Base-by-base conservation (phyloP, 2,113 vertebrate species). In the Scolopax mira region DNA sequence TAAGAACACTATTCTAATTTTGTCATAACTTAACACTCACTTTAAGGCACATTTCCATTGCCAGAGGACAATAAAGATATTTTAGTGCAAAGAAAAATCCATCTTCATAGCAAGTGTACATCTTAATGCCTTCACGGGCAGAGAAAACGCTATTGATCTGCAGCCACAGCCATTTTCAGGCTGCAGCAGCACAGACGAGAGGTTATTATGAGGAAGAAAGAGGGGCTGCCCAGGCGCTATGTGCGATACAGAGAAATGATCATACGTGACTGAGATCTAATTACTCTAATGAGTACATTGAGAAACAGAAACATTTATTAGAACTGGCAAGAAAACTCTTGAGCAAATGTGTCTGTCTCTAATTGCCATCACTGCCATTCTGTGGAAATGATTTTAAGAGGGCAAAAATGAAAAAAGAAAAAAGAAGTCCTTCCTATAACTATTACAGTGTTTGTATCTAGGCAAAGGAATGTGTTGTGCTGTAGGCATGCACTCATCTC, bases 71-170 rank as follows among this genome's bases (percentile, higher is more conserved):
- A 86, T 64, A 70, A 92, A 92, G 70, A 18, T 69, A 77, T 62
- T 88, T 89, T 82, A 93, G 69, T 69, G 88, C 70, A 87, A 96
- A 93, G 72, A 62, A 92, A 93, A 95, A 90, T 89, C 93, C 78
- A 84, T 78, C 77, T 54, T 31, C 1, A 5, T 37, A 65, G 77
- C 41, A 69, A 79, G 80, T 3, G 8, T 85, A 11, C 52, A 30
- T 72, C 64, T 81, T 90, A 88, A 54, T 93, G 88, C 77, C 54
- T 78, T 80, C 85, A 23, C 22, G 64, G n/a, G 70, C 72, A 94
- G 61, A 75, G 54, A 72, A 89, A 79, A 85, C 28, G 61, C 86
- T 72, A 62, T 46, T 48, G 83, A 87, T 90, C 73, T 85, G 86
- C 74, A 93, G 89, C 54, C 74, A 75, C 49, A 87, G 96, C 70